These are phyloP conservation scores for Dorcus parallelipipedus DNA, from an alignment of 2,888 invertebrate species.

Conservation along the genomic window DNA sequence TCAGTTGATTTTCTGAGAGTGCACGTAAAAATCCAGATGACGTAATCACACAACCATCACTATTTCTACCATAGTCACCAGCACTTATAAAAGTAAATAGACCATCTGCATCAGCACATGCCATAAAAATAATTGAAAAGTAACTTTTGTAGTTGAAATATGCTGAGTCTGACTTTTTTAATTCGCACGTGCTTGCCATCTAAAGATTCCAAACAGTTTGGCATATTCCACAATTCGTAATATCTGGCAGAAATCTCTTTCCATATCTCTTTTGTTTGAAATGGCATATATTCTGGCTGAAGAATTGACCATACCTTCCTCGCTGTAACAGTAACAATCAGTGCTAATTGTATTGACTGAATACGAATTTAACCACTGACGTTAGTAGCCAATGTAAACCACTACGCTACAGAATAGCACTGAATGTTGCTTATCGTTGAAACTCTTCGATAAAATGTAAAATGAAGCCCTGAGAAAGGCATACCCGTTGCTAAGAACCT, in stretches of 20 bases:
- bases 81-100: conserved; percentile 5
- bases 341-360: no score
- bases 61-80: conserved; percentile 4
- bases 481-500: no score
- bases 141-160: conserved; percentile 15
- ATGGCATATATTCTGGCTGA: conserved; percentile 19
- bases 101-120: conserved; percentile 3
- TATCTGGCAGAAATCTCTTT: background rate
- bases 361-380: no score
- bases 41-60: conserved; percentile 16
- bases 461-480: no score
- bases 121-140: conserved; percentile 7
- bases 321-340: conserved; percentile 1
- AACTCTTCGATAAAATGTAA: no score
- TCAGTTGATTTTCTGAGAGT: conserved; percentile 15
- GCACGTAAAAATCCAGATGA: conserved; percentile 15
- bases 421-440: background rate
- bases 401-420: no score
- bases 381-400: no score
- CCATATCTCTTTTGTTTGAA: conserved; percentile 16
- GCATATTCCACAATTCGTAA: background rate
- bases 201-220: conserved; percentile 15
- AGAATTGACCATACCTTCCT: conserved; percentile 14
- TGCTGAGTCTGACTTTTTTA: conserved; percentile 15
- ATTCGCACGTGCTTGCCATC: conserved; percentile 20